These are phyloP conservation scores for Ophion ellenae DNA, from an alignment of 2,888 invertebrate genomes.

Conservation along the genomic window DNA sequence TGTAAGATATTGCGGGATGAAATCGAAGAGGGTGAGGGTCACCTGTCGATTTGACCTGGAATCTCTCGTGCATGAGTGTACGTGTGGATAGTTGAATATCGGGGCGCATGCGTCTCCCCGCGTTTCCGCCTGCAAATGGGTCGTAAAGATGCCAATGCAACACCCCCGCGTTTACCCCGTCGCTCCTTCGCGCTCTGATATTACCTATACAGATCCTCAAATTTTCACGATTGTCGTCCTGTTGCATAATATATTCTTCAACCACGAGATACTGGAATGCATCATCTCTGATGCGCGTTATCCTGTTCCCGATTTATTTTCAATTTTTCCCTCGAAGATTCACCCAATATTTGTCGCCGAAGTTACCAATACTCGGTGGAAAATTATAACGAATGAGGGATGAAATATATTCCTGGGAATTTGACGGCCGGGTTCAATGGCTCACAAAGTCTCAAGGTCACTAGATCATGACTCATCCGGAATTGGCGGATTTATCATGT, in stretches of 20 bases:
- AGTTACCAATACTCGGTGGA: too few species aligned
- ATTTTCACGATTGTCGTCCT: constrained; percentile 25
- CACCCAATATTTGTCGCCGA: too few species aligned
- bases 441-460: neutral
- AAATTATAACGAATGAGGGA: too few species aligned
- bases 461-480: too few species aligned
- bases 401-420: too few species aligned
- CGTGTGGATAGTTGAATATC: constrained; percentile 1
- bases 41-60: neutral
- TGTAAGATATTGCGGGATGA: neutral
- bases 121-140: constrained; percentile 48
- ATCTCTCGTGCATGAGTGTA: neutral
- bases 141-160: constrained; percentile 35
- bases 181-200: neutral
- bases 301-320: neutral
- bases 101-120: constrained; percentile 47
- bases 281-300: neutral
- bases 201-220: constrained; percentile 4
- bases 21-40: neutral
- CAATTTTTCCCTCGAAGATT: neutral
- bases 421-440: too few species aligned
- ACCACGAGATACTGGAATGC: neutral
- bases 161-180: constrained; percentile 7
- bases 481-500: too few species aligned
- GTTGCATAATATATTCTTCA: neutral